Evolutionary conservation across 2,888 invertebrate genomes (phyloP).

Genomic region (Epsilonema sp.): DNA sequence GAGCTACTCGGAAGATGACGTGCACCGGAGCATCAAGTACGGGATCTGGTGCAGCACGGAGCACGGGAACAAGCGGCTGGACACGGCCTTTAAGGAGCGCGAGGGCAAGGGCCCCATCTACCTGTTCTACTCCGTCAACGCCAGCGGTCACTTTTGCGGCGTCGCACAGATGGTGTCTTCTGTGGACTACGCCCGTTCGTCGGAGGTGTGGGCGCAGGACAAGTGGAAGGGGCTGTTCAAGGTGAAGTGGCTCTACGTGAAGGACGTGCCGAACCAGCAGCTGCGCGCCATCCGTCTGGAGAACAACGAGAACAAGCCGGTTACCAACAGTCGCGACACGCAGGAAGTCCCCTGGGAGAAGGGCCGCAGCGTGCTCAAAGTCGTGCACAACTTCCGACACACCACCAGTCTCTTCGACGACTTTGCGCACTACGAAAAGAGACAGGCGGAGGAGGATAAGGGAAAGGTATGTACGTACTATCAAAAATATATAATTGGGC

Average conservation of each 20-base stretch:
- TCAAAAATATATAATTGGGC: too few species aligned
- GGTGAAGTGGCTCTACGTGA: constrained; percentile 96
- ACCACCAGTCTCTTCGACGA: constrained; percentile 94
- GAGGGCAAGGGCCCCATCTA: constrained; percentile 61
- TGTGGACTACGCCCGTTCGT: constrained; percentile 78
- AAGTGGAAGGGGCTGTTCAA: constrained; percentile 80
- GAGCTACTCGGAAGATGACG: constrained; percentile 94
- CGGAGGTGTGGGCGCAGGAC: constrained; percentile 92
- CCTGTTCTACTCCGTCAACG: constrained; percentile 86
- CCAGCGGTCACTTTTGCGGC: constrained; percentile 93
- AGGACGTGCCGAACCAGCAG: constrained; percentile 79
- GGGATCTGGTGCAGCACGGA: constrained; percentile 99
- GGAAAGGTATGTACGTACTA: too few species aligned
- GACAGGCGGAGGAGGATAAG: constrained; percentile 59
- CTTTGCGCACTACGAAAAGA: constrained; percentile 84
- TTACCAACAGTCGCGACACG: constrained; percentile 89
- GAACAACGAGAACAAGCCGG: constrained; percentile 95
- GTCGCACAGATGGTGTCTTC: constrained; percentile 91
- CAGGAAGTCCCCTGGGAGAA: constrained; percentile 86
- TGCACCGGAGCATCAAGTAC: constrained; percentile 81
- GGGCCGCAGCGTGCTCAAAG: constrained; percentile 72
- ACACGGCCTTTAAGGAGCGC: constrained; percentile 64
- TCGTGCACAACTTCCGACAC: constrained; percentile 68
- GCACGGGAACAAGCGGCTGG: constrained; percentile 80
- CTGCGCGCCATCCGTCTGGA: constrained; percentile 81